These are phyloP conservation scores for Sciurus niger DNA, from an alignment of 2,113 vertebrate genomes.

Conservation along the genomic window DNA sequence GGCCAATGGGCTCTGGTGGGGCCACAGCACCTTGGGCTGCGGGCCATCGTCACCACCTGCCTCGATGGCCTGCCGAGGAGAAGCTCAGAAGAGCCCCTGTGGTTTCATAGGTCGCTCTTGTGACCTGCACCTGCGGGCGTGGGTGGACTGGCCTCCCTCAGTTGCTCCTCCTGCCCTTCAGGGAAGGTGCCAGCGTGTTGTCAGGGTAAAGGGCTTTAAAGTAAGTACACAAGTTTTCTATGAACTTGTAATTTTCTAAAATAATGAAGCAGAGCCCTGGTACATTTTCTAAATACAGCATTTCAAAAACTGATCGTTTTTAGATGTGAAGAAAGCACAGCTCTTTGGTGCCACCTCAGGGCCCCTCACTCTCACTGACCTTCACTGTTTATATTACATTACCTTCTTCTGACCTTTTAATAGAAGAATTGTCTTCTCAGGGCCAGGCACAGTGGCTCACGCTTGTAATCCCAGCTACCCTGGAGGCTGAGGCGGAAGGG, in stretches of 20 bases:
- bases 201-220: not conserved
- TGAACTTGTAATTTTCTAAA: not conserved
- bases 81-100: no score
- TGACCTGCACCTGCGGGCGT: rapidly evolving
- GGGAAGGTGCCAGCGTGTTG: not conserved
- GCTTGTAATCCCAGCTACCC: no score
- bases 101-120: rapidly evolving
- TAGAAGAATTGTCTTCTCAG: not conserved
- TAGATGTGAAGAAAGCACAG: not conserved
- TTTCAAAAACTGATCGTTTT: not conserved
- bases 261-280: not conserved
- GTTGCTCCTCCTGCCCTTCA: not conserved
- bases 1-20: rapidly evolving
- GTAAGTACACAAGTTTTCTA: not conserved
- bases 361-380: not conserved
- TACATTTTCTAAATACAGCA: not conserved
- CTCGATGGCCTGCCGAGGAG: rapidly evolving
- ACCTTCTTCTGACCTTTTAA: not conserved
- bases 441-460: no score
- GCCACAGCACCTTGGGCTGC: rapidly evolving
- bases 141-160: not conserved
- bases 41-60: no score
- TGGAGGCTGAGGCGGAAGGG: no score
- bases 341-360: rapidly evolving
- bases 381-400: rapidly evolving